Conservation (phyloP, 2,113 vertebrate species). For the Indicator indicator region DNA sequence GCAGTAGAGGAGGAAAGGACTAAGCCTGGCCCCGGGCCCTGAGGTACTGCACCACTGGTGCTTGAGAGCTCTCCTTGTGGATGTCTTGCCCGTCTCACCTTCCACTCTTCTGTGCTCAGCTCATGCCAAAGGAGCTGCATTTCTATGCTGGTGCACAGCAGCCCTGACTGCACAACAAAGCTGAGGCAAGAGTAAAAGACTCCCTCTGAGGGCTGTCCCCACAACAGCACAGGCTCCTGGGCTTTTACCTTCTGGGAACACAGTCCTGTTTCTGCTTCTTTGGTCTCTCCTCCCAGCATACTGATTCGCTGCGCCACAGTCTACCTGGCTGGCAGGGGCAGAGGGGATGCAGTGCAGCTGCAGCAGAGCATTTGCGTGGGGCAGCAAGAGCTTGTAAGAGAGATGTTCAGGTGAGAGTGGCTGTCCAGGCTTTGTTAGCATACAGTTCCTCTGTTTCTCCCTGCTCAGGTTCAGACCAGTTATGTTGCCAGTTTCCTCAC, state of each 20-base stretch:
- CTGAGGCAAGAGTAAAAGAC: neutral
- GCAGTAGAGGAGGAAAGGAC: neutral
- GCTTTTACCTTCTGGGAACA: neutral
- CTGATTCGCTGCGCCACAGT: fast-evolving
- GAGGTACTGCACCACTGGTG: neutral
- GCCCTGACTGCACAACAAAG: neutral
- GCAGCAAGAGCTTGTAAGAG: neutral
- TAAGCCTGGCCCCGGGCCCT: neutral
- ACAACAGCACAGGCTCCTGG: fast-evolving
- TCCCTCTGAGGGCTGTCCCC: neutral
- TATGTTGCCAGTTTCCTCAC: neutral
- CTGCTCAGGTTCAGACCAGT: neutral
- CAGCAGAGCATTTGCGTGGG: neutral
- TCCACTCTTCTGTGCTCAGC: neutral
- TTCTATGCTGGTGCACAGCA: fast-evolving
- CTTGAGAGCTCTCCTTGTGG: neutral
- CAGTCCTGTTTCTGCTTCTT: neutral
- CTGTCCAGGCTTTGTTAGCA: neutral
- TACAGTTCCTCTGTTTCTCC: neutral
- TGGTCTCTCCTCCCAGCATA: neutral
- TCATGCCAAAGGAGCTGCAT: neutral
- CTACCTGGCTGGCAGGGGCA: neutral
- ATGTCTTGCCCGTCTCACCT: neutral
- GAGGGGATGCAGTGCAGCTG: neutral
- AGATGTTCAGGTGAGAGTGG: neutral